Base-by-base conservation (phyloP, 2,113 vertebrate species). In the Calyptomena viridis region DNA sequence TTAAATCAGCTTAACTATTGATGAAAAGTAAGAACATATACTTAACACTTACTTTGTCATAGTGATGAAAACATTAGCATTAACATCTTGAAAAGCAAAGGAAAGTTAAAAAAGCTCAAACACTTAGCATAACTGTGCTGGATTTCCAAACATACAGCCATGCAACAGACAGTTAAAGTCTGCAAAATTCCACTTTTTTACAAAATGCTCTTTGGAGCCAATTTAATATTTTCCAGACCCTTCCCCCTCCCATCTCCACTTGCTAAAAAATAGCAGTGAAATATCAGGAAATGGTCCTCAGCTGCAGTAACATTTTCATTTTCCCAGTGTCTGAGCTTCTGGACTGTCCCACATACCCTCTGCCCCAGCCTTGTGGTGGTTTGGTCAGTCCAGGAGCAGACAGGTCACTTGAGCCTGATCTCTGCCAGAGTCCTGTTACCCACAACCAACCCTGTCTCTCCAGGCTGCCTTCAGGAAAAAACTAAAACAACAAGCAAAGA, bases 221-320 rank as follows among this genome's bases (percentile, higher is more conserved):
- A 83, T 91, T 94, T 96, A 93, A 87, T 95, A 72, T 90, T 95
- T 95, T 95, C 91, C 95, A 96, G 95, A 81, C 55, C 67, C 37
- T 81, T 63, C 16, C 50, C 18, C 42, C 58, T 76, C 37, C 35
- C n/a, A 53, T 28, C 12, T 37, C 24, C 5, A 2, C 76, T 66
- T 69, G 40, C 63, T 87, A 27, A 91, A 94, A 89, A 62, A 5
- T 66, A 87, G 82, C 93, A 85, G 55, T 59, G 94, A 93, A 96
- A 94, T 94, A 83, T 28, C 85, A 97, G 93, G 95, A 96, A 96
- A 96, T 91, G 67, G 78, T 86, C 85, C 68, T 93, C 71, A 68
- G 84, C 88, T 92, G 90, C 19, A 2, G 74, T 85, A 81, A 60
- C 87, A 66, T 94, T 96, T 96, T 94, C 64, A 46, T 84, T 93